These are phyloP conservation scores for Heterochromis multidens DNA, from an alignment of 2,113 vertebrate genomes.

Conservation along the genomic window DNA sequence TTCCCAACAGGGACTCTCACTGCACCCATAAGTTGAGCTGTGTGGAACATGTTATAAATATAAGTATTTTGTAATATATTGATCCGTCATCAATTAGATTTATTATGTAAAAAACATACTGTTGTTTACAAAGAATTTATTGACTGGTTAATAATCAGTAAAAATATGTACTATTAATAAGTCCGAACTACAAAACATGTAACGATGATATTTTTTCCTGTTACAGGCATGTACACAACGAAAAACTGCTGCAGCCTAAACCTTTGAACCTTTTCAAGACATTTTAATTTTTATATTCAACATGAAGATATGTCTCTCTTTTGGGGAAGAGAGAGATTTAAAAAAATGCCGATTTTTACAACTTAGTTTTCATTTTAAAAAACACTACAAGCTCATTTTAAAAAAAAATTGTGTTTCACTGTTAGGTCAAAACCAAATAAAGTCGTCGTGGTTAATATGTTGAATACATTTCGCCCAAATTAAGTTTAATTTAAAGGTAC, in stretches of 20 bases:
- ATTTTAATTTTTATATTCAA: not conserved
- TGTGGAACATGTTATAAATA: not conserved
- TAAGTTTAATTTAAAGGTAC: not conserved
- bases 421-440: not conserved
- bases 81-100: not conserved
- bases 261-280: not conserved
- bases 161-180: not conserved
- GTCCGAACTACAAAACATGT: not conserved
- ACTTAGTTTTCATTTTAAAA: not conserved
- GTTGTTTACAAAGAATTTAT: not conserved
- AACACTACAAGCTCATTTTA: not conserved
- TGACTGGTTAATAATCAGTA: not conserved
- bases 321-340: not conserved
- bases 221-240: not conserved
- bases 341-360: not conserved
- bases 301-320: not conserved
- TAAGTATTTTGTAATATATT: not conserved
- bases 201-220: not conserved
- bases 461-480: not conserved
- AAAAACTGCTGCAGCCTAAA: not conserved
- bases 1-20: not conserved
- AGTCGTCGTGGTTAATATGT: not conserved
- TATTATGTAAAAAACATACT: not conserved
- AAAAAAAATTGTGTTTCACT: not conserved
- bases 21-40: not conserved